phyloP scores from a whole-genome alignment of 2,797 vertebrate genomes.

The Thaleichthys pacificus region DNA sequence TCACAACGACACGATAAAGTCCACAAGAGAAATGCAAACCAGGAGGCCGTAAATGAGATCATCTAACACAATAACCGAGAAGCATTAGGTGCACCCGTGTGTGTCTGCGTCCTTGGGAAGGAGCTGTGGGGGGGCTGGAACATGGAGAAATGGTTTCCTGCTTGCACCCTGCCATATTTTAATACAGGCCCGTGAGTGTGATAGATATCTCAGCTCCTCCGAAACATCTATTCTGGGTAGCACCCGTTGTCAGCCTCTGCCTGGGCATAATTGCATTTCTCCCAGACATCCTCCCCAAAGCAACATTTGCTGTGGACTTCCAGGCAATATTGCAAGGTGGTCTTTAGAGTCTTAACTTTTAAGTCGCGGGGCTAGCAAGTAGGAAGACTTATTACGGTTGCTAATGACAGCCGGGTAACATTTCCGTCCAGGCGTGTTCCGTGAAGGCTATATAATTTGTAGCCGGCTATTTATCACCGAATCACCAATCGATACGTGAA shows the following conservation, averaged over 20 bases:
- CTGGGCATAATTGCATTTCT: constrained; percentile 30
- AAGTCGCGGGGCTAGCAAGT: constrained; percentile 23
- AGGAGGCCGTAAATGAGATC: neutral
- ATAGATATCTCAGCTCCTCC: constrained; percentile 31
- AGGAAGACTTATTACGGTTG: constrained; percentile 49
- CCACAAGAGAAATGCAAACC: neutral
- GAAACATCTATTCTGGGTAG: constrained; percentile 23
- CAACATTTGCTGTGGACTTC: constrained; percentile 19
- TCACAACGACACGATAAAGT: neutral
- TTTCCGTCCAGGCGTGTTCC: constrained; percentile 53
- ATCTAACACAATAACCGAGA: neutral
- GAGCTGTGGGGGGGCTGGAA: neutral
- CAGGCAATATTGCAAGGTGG: constrained; percentile 13
- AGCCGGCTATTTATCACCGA: constrained; percentile 53
- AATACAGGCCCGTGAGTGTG: constrained; percentile 41
- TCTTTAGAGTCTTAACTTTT: constrained; percentile 30
- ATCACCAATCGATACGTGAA: constrained; percentile 43
- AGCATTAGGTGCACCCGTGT: neutral
- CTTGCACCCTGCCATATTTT: constrained; percentile 30
- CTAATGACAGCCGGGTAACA: constrained; percentile 50
- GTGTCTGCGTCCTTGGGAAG: neutral
- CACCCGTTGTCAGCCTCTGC: constrained; percentile 21
- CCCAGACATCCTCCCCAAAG: constrained; percentile 22
- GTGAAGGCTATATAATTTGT: constrained; percentile 50
- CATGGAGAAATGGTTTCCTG: constrained; percentile 18